phyloP scores from a whole-genome alignment of 2,888 invertebrate species.

The Lasioglossum figueresi region DNA sequence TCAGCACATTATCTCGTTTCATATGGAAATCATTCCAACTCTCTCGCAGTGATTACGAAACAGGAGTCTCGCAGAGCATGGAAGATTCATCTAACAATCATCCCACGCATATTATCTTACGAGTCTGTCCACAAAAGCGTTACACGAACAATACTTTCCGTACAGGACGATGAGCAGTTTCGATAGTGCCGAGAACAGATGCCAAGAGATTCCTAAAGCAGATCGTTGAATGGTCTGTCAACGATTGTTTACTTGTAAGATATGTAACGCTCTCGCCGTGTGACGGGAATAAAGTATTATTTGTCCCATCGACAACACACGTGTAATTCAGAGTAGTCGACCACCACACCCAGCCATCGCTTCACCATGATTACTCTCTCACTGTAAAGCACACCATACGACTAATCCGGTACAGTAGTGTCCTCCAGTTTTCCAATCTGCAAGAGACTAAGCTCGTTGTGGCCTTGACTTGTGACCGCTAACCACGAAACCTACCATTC shows the following conservation, averaged over 20 bases:
- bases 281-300: slow-evolving; percentile 40
- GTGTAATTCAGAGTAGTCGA: neutral
- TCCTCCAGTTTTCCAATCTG: slow-evolving; percentile 18
- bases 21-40: too few species aligned
- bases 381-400: slow-evolving; percentile 11
- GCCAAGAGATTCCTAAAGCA: neutral
- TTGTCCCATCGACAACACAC: neutral
- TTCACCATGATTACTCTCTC: slow-evolving; percentile 31
- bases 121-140: neutral
- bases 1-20: too few species aligned
- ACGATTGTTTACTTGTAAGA: neutral
- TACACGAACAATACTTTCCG: neutral
- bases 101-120: neutral
- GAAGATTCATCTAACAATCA: neutral
- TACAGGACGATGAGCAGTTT: neutral
- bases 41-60: too few species aligned
- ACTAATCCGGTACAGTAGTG: slow-evolving; percentile 32
- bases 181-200: neutral
- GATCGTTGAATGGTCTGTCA: neutral
- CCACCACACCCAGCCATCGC: neutral
- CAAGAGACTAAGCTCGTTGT: slow-evolving; percentile 32
- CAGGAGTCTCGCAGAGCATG: neutral
- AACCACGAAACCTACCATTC: slow-evolving; percentile 21
- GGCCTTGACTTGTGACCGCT: slow-evolving; percentile 4
- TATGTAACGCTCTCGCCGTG: slow-evolving; percentile 18